Evolutionary conservation across 2,888 invertebrate species (phyloP).

Genomic region (Tigriopus californicus): DNA sequence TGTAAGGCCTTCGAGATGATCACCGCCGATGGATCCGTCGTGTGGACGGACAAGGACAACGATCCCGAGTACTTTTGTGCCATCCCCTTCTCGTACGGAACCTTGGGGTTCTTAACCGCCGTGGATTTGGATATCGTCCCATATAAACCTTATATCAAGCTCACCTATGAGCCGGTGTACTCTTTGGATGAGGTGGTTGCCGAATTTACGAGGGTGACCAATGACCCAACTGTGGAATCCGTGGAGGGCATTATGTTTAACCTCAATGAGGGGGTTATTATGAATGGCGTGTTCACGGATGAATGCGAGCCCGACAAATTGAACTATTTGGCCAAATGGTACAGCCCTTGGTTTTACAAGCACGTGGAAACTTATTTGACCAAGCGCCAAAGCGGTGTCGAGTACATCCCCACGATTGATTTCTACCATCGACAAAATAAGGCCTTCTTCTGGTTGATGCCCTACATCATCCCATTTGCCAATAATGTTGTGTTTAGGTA

Average conservation of each 20-base stretch:
- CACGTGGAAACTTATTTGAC: conserved; percentile 42
- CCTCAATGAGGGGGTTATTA: conserved; percentile 46
- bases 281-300: conserved; percentile 45
- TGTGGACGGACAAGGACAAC: conserved; percentile 22
- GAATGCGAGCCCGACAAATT: conserved; percentile 34
- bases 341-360: conserved; percentile 63
- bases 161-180: conserved; percentile 44
- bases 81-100: conserved; percentile 7
- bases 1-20: conserved; percentile 46
- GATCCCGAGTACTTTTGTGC: conserved; percentile 3
- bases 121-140: conserved; percentile 52
- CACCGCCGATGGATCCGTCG: conserved; percentile 48
- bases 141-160: conserved; percentile 32
- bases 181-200: conserved; percentile 34
- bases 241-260: conserved; percentile 50
- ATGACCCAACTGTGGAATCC: conserved; percentile 25
- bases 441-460: conserved; percentile 9
- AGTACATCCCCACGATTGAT: conserved; percentile 8
- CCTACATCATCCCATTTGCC: not conserved
- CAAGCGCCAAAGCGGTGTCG: conserved; percentile 15
- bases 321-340: conserved; percentile 52
- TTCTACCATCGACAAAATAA: conserved; percentile 13
- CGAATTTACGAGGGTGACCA: conserved; percentile 34
- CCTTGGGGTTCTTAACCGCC: conserved; percentile 47
- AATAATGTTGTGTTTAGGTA: conserved; percentile 3